phyloP scores from a whole-genome alignment of 30 jellyfish, hydroid and myxozoan genomes.

The Nemopilema nomurai region DNA sequence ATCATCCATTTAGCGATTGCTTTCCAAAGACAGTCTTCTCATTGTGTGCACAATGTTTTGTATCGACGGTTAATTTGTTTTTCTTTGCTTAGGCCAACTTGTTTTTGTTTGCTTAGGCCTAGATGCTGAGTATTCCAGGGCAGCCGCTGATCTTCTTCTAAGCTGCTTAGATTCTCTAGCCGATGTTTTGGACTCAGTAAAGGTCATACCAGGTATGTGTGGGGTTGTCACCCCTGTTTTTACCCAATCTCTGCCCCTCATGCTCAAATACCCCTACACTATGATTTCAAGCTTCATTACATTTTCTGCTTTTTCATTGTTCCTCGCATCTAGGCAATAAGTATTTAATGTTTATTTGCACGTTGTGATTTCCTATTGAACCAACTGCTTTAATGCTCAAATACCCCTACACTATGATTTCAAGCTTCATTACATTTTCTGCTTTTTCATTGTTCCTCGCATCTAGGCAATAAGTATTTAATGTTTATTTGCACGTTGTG shows the following conservation, averaged over 20 bases:
- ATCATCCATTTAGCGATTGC: neutral
- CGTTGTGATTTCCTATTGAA: no score
- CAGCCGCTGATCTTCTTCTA: constrained; percentile 63
- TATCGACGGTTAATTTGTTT: neutral
- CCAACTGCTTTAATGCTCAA: neutral
- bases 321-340: no score
- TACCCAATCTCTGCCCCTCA: neutral
- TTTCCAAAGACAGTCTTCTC: neutral
- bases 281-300: neutral
- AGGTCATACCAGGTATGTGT: constrained; percentile 25
- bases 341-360: no score
- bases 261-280: neutral
- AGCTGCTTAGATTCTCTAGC: constrained; percentile 67
- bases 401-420: neutral
- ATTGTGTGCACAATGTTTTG: neutral
- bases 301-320: no score
- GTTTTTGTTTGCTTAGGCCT: constrained; percentile 65
- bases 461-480: no score
- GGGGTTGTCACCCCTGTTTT: neutral
- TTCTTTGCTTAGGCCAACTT: neutral
- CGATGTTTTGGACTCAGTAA: constrained; percentile 43
- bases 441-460: no score
- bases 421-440: neutral
- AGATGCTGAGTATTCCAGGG: constrained; percentile 65
- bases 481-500: no score